These are phyloP conservation scores for Otocyon megalotis DNA, from an alignment of 2,113 vertebrate genomes.

Conservation along the genomic window DNA sequence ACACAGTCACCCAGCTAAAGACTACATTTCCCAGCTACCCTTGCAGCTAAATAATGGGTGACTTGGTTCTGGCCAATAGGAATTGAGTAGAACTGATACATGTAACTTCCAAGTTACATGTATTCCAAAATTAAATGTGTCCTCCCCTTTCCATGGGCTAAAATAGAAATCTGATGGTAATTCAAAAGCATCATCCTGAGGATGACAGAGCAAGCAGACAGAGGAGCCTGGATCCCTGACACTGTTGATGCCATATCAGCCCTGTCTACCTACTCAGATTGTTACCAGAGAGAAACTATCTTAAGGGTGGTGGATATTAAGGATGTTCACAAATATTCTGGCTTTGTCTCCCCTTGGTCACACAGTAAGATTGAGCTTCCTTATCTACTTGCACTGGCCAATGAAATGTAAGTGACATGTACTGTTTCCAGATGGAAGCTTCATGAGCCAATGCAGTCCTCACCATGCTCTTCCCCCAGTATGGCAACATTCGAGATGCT, in stretches of 20 bases:
- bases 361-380: neutral
- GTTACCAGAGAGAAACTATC: neutral
- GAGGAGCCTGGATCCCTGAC: neutral
- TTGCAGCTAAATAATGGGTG: neutral
- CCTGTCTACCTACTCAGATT: neutral
- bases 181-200: neutral
- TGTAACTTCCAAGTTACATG: neutral
- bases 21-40: neutral
- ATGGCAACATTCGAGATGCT: neutral
- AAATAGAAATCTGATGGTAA: neutral
- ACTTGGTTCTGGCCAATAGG: neutral
- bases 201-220: neutral
- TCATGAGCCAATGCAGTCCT: neutral
- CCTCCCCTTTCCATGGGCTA: neutral
- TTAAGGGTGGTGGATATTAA: neutral
- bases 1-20: neutral
- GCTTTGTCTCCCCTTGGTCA: neutral
- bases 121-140: no score
- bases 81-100: slow-evolving; percentile 15
- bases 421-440: neutral
- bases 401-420: neutral
- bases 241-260: neutral
- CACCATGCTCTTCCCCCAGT: no score
- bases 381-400: neutral
- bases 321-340: neutral